phyloP scores from a whole-genome alignment of 2,797 vertebrate genomes.

The Staurois parvus region DNA sequence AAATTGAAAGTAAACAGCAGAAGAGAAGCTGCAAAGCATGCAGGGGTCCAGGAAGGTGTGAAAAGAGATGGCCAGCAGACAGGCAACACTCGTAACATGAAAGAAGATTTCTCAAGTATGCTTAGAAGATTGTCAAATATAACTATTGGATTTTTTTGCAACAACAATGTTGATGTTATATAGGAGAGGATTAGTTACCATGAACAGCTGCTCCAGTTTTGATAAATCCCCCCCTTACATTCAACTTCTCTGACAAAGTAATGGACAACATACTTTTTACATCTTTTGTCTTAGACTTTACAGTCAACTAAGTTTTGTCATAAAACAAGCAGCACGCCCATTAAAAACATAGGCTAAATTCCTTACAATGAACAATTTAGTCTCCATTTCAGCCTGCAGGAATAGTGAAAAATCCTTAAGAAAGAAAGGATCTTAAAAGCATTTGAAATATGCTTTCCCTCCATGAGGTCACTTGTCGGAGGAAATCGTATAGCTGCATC shows the following conservation, averaged over 20 bases:
- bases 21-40: too few relatives aligned
- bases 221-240: too few relatives aligned
- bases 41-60: too few relatives aligned
- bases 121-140: too few relatives aligned
- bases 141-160: too few relatives aligned
- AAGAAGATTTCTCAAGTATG: too few relatives aligned
- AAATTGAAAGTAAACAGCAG: too few relatives aligned
- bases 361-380: constrained; percentile 45
- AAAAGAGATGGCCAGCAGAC: too few relatives aligned
- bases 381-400: constrained; percentile 52
- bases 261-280: background rate
- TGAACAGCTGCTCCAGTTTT: too few relatives aligned
- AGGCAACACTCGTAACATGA: too few relatives aligned
- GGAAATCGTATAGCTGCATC: background rate
- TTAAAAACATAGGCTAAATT: constrained; percentile 3
- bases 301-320: background rate
- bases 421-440: constrained; percentile 38
- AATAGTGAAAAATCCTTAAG: constrained; percentile 20
- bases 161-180: too few relatives aligned
- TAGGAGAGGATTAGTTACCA: too few relatives aligned
- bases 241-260: background rate
- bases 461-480: constrained; percentile 24
- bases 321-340: background rate
- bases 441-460: constrained; percentile 57
- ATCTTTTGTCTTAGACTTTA: background rate